Conservation (phyloP, 2,888 invertebrate species). For the Plemyria rubiginata region DNA sequence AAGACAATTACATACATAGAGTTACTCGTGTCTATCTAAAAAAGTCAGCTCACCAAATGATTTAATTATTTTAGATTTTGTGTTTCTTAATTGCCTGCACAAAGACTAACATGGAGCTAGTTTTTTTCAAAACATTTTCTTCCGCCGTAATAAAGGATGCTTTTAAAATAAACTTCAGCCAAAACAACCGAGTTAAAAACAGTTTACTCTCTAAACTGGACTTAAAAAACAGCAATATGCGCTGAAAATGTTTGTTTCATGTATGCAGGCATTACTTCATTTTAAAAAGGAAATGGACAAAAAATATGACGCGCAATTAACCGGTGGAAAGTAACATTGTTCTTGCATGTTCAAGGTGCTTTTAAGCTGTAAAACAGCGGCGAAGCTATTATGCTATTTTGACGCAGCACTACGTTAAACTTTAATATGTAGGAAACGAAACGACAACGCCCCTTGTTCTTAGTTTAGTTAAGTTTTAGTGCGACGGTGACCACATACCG, state of each 20-base stretch:
- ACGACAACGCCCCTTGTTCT: too few species aligned
- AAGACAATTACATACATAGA: too few species aligned
- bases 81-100: too few species aligned
- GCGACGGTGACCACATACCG: too few species aligned
- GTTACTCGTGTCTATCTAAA: too few species aligned
- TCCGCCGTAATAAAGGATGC: not conserved
- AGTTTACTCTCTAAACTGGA: constrained; percentile 3
- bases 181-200: not conserved
- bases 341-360: constrained; percentile 52
- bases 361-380: constrained; percentile 35
- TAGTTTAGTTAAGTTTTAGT: too few species aligned
- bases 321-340: constrained; percentile 36
- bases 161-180: constrained; percentile 1
- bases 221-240: constrained; percentile 7
- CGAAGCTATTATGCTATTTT: too few species aligned
- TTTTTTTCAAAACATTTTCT: not conserved
- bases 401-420: too few species aligned
- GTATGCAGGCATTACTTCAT: constrained; percentile 1
- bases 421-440: too few species aligned
- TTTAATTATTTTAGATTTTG: too few species aligned
- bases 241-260: constrained; percentile 10
- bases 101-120: not conserved
- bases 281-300: constrained; percentile 8
- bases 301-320: constrained; percentile 24
- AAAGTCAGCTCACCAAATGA: too few species aligned